Evolutionary conservation across 2,113 vertebrate genomes (phyloP).

Genomic region (Coptodon rendalli): DNA sequence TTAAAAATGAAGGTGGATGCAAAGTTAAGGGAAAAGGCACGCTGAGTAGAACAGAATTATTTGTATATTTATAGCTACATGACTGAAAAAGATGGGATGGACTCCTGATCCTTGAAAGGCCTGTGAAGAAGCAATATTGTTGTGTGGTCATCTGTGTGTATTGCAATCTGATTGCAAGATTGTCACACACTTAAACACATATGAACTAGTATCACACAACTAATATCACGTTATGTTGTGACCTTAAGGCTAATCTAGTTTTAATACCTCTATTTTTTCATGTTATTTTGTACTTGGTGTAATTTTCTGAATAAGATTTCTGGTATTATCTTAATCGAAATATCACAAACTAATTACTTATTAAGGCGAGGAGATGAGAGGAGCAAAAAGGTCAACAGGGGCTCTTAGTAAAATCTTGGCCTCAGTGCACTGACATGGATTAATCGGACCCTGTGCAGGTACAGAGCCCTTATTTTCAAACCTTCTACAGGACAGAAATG

Average conservation of each 20-base stretch:
- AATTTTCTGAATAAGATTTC: neutral
- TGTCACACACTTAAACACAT: neutral
- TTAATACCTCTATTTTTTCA: neutral
- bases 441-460: neutral
- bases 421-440: neutral
- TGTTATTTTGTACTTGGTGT: neutral
- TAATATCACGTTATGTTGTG: neutral
- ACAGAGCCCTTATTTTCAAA: neutral
- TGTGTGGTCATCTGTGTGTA: neutral
- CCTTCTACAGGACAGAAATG: neutral
- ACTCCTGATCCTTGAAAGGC: neutral
- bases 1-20: neutral
- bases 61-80: neutral
- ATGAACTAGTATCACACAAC: neutral
- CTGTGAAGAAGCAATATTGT: neutral
- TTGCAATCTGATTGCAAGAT: neutral
- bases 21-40: neutral
- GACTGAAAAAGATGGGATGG: neutral
- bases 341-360: neutral
- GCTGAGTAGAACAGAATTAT: neutral
- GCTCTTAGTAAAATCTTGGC: neutral
- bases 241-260: neutral
- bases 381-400: neutral
- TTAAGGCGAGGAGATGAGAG: neutral
- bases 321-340: neutral